Evolutionary conservation across 2,888 invertebrate species (phyloP).

Genomic region (Tricholauxania praeusta): DNA sequence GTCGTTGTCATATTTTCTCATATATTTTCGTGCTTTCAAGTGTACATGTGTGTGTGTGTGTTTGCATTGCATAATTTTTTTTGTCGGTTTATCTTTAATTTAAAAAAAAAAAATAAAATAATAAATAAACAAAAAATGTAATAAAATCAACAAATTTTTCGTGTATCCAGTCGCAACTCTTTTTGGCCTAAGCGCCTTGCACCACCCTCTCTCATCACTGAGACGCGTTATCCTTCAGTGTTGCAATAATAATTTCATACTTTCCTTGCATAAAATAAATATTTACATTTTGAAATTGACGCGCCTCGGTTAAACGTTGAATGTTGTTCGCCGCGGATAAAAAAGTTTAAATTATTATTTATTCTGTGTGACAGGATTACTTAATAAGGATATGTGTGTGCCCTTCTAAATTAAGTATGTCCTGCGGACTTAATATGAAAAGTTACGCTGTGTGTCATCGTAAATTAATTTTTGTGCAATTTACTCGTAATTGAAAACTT

Average conservation of each 20-base stretch:
- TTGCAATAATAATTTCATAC: slow-evolving; percentile 14
- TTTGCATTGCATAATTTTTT: slow-evolving; percentile 11
- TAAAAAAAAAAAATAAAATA: neutral
- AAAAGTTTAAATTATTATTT: slow-evolving; percentile 28
- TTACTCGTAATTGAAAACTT: too few relatives aligned
- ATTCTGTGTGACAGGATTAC: slow-evolving; percentile 7
- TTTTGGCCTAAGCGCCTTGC: too few relatives aligned
- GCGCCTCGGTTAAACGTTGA: slow-evolving; percentile 50
- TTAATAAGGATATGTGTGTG: slow-evolving; percentile 1
- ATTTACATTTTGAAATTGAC: slow-evolving; percentile 65
- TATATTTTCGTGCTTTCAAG: neutral
- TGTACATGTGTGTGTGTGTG: neutral
- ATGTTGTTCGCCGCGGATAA: slow-evolving; percentile 4
- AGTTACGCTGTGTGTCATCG: too few relatives aligned
- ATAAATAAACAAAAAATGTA: neutral
- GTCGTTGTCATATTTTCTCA: slow-evolving; percentile 1
- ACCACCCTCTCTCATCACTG: too few relatives aligned
- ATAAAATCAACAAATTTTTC: slow-evolving; percentile 3
- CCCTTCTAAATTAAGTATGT: neutral
- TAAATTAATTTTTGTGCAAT: too few relatives aligned
- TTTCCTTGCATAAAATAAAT: slow-evolving; percentile 62
- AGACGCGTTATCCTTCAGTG: neutral
- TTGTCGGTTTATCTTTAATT: neutral
- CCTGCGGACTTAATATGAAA: too few relatives aligned
- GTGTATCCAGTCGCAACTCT: slow-evolving; percentile 8